These are phyloP conservation scores for Mycetomoellerius zeteki DNA, from an alignment of 1,140 invertebrate species.

Conservation along the genomic window DNA sequence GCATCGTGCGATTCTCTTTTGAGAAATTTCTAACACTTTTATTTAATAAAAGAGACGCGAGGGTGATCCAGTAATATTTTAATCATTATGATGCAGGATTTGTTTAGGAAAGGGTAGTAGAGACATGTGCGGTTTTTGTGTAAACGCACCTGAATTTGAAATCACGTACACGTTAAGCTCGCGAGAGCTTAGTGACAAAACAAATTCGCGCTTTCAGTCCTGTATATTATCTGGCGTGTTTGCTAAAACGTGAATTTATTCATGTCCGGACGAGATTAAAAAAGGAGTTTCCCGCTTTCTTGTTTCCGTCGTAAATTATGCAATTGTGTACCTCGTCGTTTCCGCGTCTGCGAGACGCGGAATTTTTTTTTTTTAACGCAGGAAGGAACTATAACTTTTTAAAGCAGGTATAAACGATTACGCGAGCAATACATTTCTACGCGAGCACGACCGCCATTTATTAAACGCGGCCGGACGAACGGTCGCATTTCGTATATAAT, in stretches of 20 bases:
- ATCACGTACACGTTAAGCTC: neutral
- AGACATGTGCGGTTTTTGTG: conserved; percentile 1
- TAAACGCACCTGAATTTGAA: conserved; percentile 43
- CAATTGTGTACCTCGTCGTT: conserved; percentile 49
- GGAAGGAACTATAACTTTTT: conserved; percentile 65
- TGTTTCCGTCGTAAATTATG: conserved; percentile 56
- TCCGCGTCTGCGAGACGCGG: conserved; percentile 25
- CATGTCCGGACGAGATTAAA: conserved; percentile 49
- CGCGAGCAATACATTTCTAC: conserved; percentile 59
- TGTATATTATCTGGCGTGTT: conserved; percentile 52
- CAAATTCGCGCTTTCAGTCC: conserved; percentile 46
- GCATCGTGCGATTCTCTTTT: neutral
- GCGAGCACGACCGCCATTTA: conserved; percentile 51
- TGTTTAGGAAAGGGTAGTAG: neutral
- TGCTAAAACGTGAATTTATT: conserved; percentile 59
- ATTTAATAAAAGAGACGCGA: neutral
- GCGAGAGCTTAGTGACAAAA: conserved; percentile 39
- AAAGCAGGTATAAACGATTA: conserved; percentile 61
- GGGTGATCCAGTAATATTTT: conserved; percentile 35
- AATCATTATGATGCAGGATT: conserved; percentile 28
- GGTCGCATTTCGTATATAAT: conserved; percentile 29
- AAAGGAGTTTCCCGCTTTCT: conserved; percentile 43
- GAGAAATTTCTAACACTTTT: neutral
- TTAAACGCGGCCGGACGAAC: conserved; percentile 45
- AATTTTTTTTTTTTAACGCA: conserved; percentile 32